Conservation (phyloP, 2,113 vertebrate genomes). For the Sinocyclocheilus anshuiensis region DNA sequence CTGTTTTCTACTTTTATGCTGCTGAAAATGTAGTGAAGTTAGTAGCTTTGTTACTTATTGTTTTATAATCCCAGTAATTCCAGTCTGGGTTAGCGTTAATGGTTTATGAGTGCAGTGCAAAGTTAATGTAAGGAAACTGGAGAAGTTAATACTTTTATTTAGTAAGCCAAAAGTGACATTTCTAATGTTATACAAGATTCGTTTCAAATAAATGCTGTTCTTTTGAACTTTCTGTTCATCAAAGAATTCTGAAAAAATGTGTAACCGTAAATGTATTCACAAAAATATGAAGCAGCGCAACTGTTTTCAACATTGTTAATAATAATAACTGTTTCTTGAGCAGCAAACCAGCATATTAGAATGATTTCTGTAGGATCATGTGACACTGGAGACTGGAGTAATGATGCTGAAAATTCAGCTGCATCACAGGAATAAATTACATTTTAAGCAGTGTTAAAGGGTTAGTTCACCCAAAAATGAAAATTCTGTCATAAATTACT, state of each 20-base stretch:
- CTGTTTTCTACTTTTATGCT: background rate
- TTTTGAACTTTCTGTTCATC: background rate
- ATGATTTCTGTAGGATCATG: background rate
- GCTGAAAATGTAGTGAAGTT: background rate
- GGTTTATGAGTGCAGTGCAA: background rate
- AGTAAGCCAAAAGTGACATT: background rate
- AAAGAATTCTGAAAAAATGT: background rate
- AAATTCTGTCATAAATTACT: too few relatives aligned
- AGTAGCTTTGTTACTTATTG: background rate
- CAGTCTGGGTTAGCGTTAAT: background rate
- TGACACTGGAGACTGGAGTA: background rate
- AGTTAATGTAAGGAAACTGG: background rate
- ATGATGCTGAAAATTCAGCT: background rate
- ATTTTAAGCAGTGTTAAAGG: too few relatives aligned
- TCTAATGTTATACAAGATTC: too few relatives aligned
- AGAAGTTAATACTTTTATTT: background rate
- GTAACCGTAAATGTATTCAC: too few relatives aligned
- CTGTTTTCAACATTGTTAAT: background rate
- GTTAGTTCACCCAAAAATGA: too few relatives aligned
- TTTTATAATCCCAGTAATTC: background rate
- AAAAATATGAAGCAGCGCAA: background rate
- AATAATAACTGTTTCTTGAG: background rate
- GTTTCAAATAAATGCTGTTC: too few relatives aligned
- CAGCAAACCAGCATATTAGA: background rate
- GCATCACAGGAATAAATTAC: too few relatives aligned